A percentile compares a stretch with the other conserved stretches of the same genome.
Conservation (phyloP, 2,797 vertebrate species). For the Melanotaenia boesemani region DNA sequence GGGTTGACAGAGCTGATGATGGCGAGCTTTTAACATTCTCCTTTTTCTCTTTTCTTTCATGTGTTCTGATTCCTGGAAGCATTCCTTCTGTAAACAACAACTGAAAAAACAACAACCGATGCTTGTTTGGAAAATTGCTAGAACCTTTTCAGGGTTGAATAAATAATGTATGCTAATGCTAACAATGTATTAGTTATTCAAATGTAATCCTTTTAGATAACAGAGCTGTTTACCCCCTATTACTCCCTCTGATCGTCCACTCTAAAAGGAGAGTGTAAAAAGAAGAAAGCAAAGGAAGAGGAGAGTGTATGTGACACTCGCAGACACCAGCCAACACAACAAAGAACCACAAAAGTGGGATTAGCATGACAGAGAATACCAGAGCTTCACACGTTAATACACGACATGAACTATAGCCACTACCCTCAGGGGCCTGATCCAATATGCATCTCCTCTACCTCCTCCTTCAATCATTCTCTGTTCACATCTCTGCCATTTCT, state of each 20-base stretch:
- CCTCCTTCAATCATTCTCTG: constrained; percentile 67
- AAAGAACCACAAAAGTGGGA: constrained; percentile 71
- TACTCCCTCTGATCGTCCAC: constrained; percentile 79
- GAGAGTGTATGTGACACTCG: constrained; percentile 71
- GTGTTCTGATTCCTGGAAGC: constrained; percentile 72
- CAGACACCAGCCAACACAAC: constrained; percentile 72
- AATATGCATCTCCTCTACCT: constrained; percentile 74
- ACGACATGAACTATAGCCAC: constrained; percentile 71
- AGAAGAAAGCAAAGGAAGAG: constrained; percentile 73
- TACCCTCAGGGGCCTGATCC: constrained; percentile 65
- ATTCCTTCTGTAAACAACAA: constrained; percentile 71
- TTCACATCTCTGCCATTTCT: constrained; percentile 61
- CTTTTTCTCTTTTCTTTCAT: constrained; percentile 64
- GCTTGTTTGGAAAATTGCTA: constrained; percentile 66
- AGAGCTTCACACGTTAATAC: constrained; percentile 75
- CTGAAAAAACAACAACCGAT: constrained; percentile 47
- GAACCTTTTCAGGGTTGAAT: constrained; percentile 76
- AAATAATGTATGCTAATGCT: constrained; percentile 80
- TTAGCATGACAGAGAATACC: constrained; percentile 82
- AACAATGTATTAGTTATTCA: constrained; percentile 81
- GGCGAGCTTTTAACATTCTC: constrained; percentile 59
- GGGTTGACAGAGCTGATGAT: constrained; percentile 58
- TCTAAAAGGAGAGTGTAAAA: constrained; percentile 71
- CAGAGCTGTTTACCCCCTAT: constrained; percentile 81
- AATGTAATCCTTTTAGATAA: constrained; percentile 84